Conservation (phyloP, 1,140 invertebrate species). For the Nasonia longicornis region DNA sequence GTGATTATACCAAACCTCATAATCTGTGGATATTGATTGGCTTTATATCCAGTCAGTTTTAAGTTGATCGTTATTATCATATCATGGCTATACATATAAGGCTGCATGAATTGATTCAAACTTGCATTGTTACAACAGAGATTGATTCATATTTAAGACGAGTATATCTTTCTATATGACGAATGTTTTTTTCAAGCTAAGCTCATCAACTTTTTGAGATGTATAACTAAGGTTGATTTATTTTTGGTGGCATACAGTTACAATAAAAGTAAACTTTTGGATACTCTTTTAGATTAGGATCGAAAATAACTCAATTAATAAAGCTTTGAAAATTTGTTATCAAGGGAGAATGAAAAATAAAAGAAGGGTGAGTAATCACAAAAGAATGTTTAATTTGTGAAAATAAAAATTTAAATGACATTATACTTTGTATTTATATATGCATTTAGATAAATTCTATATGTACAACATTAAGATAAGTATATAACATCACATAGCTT, state of each 20-base stretch:
- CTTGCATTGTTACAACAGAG: no score
- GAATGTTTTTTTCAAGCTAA: no score
- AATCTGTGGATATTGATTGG: no score
- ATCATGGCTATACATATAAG: no score
- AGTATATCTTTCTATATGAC: no score
- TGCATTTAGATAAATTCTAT: conserved; percentile 62
- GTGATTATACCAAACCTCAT: no score
- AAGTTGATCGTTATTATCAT: no score
- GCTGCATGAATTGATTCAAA: no score
- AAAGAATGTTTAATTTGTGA: conserved; percentile 27
- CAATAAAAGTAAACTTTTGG: not conserved
- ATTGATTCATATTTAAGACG: no score
- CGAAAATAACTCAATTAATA: not conserved
- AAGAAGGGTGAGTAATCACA: not conserved
- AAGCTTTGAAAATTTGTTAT: not conserved
- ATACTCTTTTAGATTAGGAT: not conserved
- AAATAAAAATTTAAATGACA: conserved; percentile 38
- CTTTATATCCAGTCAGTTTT: no score
- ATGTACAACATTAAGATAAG: conserved; percentile 67
- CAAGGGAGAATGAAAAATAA: not conserved
- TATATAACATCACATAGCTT: conserved; percentile 69
- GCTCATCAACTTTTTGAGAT: no score
- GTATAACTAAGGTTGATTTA: no score
- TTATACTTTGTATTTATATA: conserved; percentile 53
- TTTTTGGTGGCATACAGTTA: not conserved